Evolutionary conservation across 2,113 vertebrate species (phyloP).

Genomic region (Ovis canadensis): DNA sequence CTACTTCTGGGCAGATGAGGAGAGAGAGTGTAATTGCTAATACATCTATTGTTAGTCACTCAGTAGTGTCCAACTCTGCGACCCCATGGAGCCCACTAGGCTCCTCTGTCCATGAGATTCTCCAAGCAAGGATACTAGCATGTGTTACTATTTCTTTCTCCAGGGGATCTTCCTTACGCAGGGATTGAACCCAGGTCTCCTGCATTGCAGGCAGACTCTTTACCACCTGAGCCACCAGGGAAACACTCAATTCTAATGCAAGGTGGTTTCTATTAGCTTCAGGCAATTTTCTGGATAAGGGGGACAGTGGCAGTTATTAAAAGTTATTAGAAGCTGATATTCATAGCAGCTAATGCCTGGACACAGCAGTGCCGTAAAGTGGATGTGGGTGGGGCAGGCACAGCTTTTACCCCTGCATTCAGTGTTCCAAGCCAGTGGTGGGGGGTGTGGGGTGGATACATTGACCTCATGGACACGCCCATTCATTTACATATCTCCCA

Average conservation of each 20-base stretch:
- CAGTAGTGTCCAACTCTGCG: background rate
- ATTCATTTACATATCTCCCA: background rate
- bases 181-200: background rate
- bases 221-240: background rate
- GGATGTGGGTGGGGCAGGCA: rapidly evolving
- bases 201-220: background rate
- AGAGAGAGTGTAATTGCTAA: background rate
- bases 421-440: background rate
- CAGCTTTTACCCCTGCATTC: background rate
- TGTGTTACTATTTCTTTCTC: background rate
- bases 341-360: background rate
- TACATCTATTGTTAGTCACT: background rate
- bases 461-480: background rate
- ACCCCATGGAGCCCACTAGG: background rate
- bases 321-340: background rate
- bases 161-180: background rate
- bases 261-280: background rate
- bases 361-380: background rate
- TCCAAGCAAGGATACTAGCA: background rate
- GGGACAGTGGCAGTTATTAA: background rate
- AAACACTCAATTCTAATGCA: background rate
- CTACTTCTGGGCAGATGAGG: background rate
- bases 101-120: background rate
- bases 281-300: background rate
- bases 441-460: rapidly evolving